These are phyloP conservation scores for Macaria liturata DNA, from an alignment of 2,888 invertebrate genomes.

Conservation along the genomic window DNA sequence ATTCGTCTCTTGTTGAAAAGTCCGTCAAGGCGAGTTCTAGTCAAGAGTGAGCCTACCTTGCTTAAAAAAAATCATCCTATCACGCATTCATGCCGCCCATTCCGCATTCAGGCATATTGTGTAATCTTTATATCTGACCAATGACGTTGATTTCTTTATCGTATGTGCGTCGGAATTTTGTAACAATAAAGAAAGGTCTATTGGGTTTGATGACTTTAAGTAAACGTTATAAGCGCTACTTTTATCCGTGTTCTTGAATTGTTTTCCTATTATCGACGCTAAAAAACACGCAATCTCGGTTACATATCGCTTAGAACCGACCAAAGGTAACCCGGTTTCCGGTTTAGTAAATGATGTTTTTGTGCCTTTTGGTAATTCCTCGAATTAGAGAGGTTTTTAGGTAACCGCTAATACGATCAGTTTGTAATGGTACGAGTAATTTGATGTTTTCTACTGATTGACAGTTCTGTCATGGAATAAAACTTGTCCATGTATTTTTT, in stretches of 20 bases:
- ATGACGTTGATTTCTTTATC: no score
- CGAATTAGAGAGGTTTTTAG: constrained; percentile 8
- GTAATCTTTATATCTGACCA: no score
- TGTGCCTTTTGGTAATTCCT: constrained; percentile 2
- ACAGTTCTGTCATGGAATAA: constrained; percentile 1
- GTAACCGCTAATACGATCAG: constrained; percentile 1
- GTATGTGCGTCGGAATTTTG: no score
- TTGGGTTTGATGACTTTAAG: background rate
- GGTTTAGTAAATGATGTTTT: constrained; percentile 3
- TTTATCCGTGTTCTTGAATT: constrained; percentile 17
- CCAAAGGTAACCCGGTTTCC: constrained; percentile 14
- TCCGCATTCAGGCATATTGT: no score
- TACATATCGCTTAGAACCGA: constrained; percentile 5
- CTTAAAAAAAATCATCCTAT: no score
- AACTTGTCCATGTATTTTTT: background rate
- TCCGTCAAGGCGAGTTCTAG: no score
- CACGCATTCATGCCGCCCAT: no score
- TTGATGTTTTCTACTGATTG: background rate
- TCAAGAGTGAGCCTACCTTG: no score
- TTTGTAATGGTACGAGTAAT: constrained; percentile 2
- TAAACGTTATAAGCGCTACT: constrained; percentile 24
- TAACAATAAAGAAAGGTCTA: no score
- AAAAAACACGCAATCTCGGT: constrained; percentile 7
- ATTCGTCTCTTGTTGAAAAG: no score
- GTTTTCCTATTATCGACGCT: constrained; percentile 18